Evolutionary conservation across 2,113 vertebrate genomes (phyloP).

Genomic region (Vimba vimba): DNA sequence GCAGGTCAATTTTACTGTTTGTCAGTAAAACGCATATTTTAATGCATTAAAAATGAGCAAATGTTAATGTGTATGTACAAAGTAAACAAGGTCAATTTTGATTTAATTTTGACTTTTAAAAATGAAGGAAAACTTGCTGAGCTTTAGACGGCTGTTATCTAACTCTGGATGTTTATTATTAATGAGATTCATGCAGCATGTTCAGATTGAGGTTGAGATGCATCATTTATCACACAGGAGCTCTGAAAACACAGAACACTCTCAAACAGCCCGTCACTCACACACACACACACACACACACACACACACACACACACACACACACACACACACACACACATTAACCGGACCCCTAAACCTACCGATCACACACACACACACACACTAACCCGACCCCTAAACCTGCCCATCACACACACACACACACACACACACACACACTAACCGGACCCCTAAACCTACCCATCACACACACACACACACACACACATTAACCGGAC

Average conservation of each 20-base stretch:
- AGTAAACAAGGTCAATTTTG: background rate
- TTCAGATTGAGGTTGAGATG: background rate
- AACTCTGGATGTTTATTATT: background rate
- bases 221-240: constrained; percentile 6
- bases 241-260: too few species aligned
- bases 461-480: too few species aligned
- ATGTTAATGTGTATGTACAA: background rate
- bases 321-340: too few species aligned
- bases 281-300: background rate
- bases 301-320: background rate
- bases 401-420: too few species aligned
- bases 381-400: too few species aligned
- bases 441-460: too few species aligned
- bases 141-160: background rate
- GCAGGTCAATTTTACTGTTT: too few species aligned
- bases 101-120: background rate
- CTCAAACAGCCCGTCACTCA: background rate
- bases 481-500: too few species aligned
- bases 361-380: background rate
- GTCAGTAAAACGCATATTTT: too few species aligned
- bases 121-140: background rate
- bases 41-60: too few species aligned
- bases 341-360: too few species aligned
- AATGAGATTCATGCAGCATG: background rate
- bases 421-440: too few species aligned